Evolutionary conservation across 2,888 invertebrate species (phyloP).

Genomic region (Torymus tubicola): DNA sequence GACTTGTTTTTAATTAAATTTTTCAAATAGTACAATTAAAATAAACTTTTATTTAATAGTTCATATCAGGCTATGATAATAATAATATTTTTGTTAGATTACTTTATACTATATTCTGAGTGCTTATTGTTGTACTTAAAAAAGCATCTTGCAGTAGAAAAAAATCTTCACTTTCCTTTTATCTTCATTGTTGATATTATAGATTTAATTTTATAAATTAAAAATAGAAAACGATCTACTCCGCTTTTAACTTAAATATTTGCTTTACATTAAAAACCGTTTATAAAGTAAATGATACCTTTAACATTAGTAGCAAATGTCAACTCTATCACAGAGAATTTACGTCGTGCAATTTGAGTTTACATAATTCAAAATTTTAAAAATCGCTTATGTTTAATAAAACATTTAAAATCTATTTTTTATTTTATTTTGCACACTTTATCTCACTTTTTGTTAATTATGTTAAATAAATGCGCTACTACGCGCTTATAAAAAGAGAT

Average conservation of each 20-base stretch:
- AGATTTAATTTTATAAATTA: conserved; percentile 42
- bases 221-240: conserved; percentile 43
- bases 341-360: conserved; percentile 45
- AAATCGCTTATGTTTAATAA: conserved; percentile 24
- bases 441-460: conserved; percentile 38
- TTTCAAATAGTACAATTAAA: conserved; percentile 49
- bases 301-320: conserved; percentile 53
- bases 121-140: conserved; percentile 29
- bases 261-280: conserved; percentile 43
- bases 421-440: conserved; percentile 51
- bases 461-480: conserved; percentile 21
- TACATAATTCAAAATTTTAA: conserved; percentile 40
- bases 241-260: conserved; percentile 59
- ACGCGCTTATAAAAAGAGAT: conserved; percentile 19
- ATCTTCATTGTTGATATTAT: conserved; percentile 56
- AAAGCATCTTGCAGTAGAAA: conserved; percentile 37
- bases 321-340: conserved; percentile 57
- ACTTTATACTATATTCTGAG: conserved; percentile 35
- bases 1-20: conserved; percentile 45
- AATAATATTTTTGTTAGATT: conserved; percentile 33
- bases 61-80: conserved; percentile 36
- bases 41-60: conserved; percentile 34
- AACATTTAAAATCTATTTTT: conserved; percentile 37
- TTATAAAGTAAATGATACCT: conserved; percentile 32
- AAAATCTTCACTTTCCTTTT: conserved; percentile 32